Evolutionary conservation across 2,113 vertebrate genomes (phyloP).

Genomic region (Maccullochella peelii): DNA sequence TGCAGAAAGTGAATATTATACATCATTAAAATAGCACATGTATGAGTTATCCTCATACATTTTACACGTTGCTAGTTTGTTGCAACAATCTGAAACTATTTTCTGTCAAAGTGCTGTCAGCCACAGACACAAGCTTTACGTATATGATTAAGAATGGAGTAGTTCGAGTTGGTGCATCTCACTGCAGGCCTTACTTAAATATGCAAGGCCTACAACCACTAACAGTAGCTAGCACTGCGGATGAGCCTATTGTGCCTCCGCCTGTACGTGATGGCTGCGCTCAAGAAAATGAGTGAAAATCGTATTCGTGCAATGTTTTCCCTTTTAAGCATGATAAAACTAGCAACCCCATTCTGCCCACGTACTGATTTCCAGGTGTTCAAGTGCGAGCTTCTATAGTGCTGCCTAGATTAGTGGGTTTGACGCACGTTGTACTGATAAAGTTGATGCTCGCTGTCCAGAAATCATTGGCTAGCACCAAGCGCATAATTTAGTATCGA

Average conservation of each 20-base stretch:
- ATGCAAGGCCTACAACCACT: conserved; percentile 49
- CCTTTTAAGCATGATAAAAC: not conserved
- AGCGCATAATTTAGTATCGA: not conserved
- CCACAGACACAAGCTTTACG: not conserved
- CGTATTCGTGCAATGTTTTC: not conserved
- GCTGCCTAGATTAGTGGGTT: not conserved
- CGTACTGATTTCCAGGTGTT: not conserved
- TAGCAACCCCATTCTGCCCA: not conserved
- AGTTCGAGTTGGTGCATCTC: conserved; percentile 24
- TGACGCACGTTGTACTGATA: not conserved
- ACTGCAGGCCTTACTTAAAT: conserved; percentile 34
- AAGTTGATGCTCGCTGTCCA: conserved; percentile 6
- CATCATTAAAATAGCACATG: not conserved
- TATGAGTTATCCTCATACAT: not conserved
- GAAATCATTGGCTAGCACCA: not conserved
- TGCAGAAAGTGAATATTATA: not conserved
- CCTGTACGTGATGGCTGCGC: not conserved
- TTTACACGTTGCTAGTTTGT: not conserved
- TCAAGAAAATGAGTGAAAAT: not conserved
- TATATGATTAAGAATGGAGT: not conserved
- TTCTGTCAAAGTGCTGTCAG: not conserved
- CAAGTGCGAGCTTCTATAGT: no score
- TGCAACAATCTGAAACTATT: not conserved
- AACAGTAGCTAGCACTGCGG: conserved; percentile 1
- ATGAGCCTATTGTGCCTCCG: conserved; percentile 42